phyloP scores from a whole-genome alignment of 2,797 vertebrate genomes.

The Chiloscyllium punctatum region DNA sequence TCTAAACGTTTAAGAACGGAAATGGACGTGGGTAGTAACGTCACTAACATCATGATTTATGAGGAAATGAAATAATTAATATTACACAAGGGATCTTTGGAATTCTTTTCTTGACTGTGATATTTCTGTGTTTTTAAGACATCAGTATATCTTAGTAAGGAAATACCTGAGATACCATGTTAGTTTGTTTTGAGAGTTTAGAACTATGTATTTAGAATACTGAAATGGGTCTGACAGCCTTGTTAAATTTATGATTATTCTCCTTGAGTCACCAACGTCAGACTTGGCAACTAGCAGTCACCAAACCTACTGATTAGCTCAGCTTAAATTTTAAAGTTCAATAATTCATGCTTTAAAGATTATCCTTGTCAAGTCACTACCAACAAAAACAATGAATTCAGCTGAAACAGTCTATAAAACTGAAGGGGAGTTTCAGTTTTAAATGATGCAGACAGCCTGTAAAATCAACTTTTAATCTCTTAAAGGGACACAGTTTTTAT shows the following conservation, averaged over 20 bases:
- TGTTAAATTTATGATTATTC: conserved; percentile 13
- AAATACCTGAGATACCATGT: conserved; percentile 10
- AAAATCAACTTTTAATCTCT: conserved; percentile 25
- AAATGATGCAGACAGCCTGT: conserved; percentile 23
- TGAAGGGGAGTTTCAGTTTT: not conserved
- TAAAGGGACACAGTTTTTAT: not conserved
- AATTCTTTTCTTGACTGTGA: conserved; percentile 18
- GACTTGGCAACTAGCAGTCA: not conserved
- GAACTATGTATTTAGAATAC: not conserved
- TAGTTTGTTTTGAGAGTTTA: conserved; percentile 22
- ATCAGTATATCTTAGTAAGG: not conserved
- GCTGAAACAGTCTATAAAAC: conserved; percentile 25
- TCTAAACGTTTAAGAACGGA: not conserved
- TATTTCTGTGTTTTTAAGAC: conserved; percentile 20
- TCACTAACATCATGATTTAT: conserved; percentile 23
- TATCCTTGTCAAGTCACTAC: conserved; percentile 18
- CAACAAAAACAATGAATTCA: conserved; percentile 22
- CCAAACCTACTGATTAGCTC: not conserved
- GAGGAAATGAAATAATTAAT: not conserved
- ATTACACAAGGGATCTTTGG: not conserved
- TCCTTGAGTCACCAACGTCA: not conserved
- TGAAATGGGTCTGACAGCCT: conserved; percentile 1
- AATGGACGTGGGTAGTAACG: not conserved
- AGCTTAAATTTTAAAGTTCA: not conserved
- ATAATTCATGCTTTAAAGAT: conserved; percentile 32